These are phyloP conservation scores for Halictus quadricinctus DNA, from an alignment of 2,888 invertebrate species.

Conservation along the genomic window DNA sequence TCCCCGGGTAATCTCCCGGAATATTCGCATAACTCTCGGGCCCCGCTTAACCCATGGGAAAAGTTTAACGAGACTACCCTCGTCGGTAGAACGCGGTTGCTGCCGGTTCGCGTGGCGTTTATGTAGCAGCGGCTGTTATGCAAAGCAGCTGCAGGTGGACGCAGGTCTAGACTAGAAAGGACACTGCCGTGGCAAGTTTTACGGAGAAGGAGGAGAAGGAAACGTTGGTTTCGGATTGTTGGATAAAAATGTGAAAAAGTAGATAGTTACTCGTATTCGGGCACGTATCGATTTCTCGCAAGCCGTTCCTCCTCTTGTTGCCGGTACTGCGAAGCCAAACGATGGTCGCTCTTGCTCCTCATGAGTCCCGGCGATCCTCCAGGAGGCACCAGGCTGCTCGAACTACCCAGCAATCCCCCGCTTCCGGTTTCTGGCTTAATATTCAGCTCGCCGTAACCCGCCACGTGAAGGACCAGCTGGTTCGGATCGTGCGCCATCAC, in stretches of 20 bases:
- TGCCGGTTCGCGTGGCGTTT: background rate
- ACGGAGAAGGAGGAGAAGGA: background rate
- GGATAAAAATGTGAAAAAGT: background rate
- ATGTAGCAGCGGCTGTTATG: constrained; percentile 20
- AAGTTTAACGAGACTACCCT: constrained; percentile 17
- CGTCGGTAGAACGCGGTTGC: background rate
- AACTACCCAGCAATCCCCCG: constrained; percentile 78
- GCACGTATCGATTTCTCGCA: constrained; percentile 80
- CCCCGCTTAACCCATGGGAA: background rate
- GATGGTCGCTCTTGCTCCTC: constrained; percentile 96
- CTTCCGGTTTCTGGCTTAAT: constrained; percentile 86
- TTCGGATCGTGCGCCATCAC: constrained; percentile 96
- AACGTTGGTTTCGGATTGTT: background rate
- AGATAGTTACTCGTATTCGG: constrained; percentile 80
- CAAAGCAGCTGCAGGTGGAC: constrained; percentile 12
- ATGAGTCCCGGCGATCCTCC: constrained; percentile 90
- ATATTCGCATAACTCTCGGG: constrained; percentile 24
- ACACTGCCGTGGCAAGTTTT: background rate
- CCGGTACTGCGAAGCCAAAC: constrained; percentile 93
- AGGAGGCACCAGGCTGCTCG: constrained; percentile 84
- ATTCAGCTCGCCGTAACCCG: constrained; percentile 95
- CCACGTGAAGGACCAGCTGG: constrained; percentile 93
- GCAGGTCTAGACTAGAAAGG: background rate
- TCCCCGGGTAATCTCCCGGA: constrained; percentile 21
- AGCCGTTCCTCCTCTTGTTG: constrained; percentile 89